Base-by-base conservation (phyloP, 2,797 vertebrate species). In the Parambassis ranga region DNA sequence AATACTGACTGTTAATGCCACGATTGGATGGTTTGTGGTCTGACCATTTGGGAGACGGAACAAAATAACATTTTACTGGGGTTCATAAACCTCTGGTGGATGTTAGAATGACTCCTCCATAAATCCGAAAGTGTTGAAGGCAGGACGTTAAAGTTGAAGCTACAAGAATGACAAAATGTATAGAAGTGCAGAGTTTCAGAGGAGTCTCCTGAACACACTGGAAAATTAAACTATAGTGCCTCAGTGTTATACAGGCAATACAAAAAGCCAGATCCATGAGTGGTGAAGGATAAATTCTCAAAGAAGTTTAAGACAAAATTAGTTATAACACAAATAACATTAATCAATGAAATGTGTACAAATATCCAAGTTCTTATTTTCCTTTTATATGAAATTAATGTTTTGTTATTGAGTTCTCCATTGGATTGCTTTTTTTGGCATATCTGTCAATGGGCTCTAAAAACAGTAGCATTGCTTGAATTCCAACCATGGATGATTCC, bases 61-160 rank as follows among this genome's bases (percentile, higher is more conserved):
- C 83, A 89, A 81, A 89, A 91, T 85, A 91, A 91, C 80, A 87
- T 91, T 91, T 92, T 88, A 91, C 79, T 77, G 80, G 69, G 83
- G 87, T 90, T 90, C 87, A 88, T 91, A 92, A 91, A 93, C 80
- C 84, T 89, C 83, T 88, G 19, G 37, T 89, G 76, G 74, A 91
- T 84, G 71, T 88, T 84, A 50, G 64, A 88, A 89, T 65, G 73
- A 57, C 66, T 81, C 75, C 75, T 85, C 67, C 37, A 85, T 92
- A 90, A 92, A 93, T 82, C 75, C 70, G 49, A 32, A 88, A 83
- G 88, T 91, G 91, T 89, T 88, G 87, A 93, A 90, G 81, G 73
- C 74, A 62, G 71, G 60, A 69, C 24, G 47, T 73, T 82, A 88
- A 88, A 87, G 65, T 46, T 23, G 2, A 83, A 79, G 69, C 61